Conservation (phyloP, 2,797 vertebrate species). For the Poecilia gillii region DNA sequence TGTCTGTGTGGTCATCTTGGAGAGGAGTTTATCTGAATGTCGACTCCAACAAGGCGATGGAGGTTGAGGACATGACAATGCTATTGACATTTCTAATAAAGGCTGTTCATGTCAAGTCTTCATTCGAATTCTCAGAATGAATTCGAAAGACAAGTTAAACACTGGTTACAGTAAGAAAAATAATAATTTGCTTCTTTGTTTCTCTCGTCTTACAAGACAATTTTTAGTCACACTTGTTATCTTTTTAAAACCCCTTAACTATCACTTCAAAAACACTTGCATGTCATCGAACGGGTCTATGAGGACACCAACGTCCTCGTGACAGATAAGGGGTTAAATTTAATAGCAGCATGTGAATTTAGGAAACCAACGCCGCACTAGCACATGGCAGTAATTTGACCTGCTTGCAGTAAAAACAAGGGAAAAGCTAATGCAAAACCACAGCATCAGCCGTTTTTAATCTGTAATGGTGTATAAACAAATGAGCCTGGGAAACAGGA, state of each 20-base stretch:
- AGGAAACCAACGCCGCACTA: not conserved
- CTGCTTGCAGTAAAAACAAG: slow-evolving; percentile 2
- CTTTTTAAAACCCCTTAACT: not conserved
- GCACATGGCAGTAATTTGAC: not conserved
- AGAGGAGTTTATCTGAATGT: too few species aligned
- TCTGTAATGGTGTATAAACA: slow-evolving; percentile 10
- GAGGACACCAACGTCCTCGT: too few species aligned
- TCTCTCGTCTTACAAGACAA: not conserved
- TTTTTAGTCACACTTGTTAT: not conserved
- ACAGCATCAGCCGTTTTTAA: slow-evolving; percentile 11
- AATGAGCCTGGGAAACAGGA: not conserved
- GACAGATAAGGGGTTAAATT: not conserved
- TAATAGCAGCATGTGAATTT: not conserved
- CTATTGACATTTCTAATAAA: slow-evolving; percentile 15
- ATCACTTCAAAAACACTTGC: too few species aligned
- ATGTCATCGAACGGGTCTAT: too few species aligned
- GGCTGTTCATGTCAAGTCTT: not conserved
- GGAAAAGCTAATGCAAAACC: not conserved
- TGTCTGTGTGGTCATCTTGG: too few species aligned
- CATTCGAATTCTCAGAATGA: not conserved
- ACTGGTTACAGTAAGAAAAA: not conserved
- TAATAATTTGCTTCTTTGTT: not conserved
- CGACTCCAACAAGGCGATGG: too few species aligned
- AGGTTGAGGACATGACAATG: too few species aligned
- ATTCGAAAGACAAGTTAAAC: not conserved